Evolutionary conservation across 92 coral and sea anemone species (phyloP).

Genomic region (Actinernus sp.): DNA sequence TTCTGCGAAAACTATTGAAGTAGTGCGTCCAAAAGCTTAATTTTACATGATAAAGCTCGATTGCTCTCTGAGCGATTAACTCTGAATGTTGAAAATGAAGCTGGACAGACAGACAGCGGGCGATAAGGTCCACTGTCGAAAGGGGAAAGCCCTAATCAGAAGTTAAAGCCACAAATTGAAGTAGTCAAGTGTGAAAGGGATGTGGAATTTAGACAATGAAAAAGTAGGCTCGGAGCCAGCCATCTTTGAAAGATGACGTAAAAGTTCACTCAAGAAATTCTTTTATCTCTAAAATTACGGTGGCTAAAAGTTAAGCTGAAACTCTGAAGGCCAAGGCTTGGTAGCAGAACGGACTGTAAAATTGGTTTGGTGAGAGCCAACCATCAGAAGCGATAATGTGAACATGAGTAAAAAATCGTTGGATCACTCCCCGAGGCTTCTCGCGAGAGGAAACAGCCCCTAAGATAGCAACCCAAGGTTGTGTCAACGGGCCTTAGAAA

Average conservation of each 20-base stretch:
- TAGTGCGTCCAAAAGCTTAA: slow-evolving; percentile 69
- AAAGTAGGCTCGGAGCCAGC: slow-evolving; percentile 96
- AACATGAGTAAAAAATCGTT: slow-evolving; percentile 85
- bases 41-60: slow-evolving; percentile 69
- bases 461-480: slow-evolving; percentile 76
- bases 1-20: slow-evolving; percentile 86
- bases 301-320: slow-evolving; percentile 81
- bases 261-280: slow-evolving; percentile 79
- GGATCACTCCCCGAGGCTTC: slow-evolving; percentile 73
- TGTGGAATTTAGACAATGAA: slow-evolving; percentile 78
- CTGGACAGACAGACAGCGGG: slow-evolving; percentile 79
- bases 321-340: slow-evolving; percentile 17
- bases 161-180: slow-evolving; percentile 76
- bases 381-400: slow-evolving; percentile 90
- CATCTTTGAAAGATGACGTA: slow-evolving; percentile 90
- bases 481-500: slow-evolving; percentile 72
- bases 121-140: slow-evolving; percentile 79
- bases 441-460: slow-evolving; percentile 71
- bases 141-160: slow-evolving; percentile 93
- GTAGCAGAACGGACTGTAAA: slow-evolving; percentile 86
- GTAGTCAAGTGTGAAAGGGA: slow-evolving; percentile 75
- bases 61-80: slow-evolving; percentile 78
- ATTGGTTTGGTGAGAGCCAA: slow-evolving; percentile 73
- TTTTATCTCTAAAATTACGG: slow-evolving; percentile 71
- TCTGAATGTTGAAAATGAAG: slow-evolving; percentile 72